Evolutionary conservation across 2,888 invertebrate species (phyloP), one percentile per base, ranked within the genome.

Genomic region (Antheraea yamamai): DNA sequence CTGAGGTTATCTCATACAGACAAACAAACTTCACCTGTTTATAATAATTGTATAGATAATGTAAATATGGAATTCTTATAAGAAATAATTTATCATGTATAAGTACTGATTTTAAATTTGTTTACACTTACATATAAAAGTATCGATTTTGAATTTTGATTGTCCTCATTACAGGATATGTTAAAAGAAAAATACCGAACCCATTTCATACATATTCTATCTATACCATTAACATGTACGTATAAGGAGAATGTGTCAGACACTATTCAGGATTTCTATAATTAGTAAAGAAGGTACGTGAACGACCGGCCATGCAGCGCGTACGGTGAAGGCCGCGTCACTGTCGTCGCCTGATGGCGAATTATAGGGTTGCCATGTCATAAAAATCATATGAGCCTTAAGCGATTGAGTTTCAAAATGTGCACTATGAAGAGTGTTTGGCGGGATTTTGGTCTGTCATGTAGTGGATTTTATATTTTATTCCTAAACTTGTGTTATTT

Each of bases 201-300:
- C 16, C 2, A 66, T 61, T 23, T 61, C 26, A 66, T 30, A 16
- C 4, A 16, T 66, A 30, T 16, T 26, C 64, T 16, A 66, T 12
- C 20, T 61, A 61, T 23, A 61, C 64, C 16, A 30, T 66, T 6
- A 14, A 4, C 26, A 16, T 30, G 26, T 66, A 66, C 64, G 23
- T 72, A 72, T 72, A 78, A 79, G 75, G 75, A 79, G 79, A 82
- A 82, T 81, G 76, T 81, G 80, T 80, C 80, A 76, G 80, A 77
- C 79, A 77, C 78, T 78, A 82, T 82, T 79, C 74, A 84, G 75
- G 76, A 81, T 79, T 81, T 84, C 86, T 89, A 89, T 87, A 88
- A 87, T 88, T 88, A 88, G 85, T 80, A 80, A 82, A 81, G 81
- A 83, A 89, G 87, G 85, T 88, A 85, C 84, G 85, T 87, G 87